A percentile compares a stretch with the other conserved stretches of the same genome.
Evolutionary conservation across 1,140 invertebrate genomes (phyloP).

Genomic region (Lerema accius): DNA sequence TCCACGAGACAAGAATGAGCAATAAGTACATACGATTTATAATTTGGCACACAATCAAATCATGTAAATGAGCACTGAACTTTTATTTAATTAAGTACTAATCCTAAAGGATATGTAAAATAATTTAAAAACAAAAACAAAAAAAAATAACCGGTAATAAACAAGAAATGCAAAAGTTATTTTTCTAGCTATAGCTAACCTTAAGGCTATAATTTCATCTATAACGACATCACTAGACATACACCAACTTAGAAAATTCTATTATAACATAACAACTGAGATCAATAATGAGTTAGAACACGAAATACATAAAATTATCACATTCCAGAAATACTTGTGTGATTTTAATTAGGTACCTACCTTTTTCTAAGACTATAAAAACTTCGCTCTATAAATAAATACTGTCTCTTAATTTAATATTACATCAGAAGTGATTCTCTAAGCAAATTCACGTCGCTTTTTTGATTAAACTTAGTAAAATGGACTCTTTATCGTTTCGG

Average conservation of each 20-base stretch:
- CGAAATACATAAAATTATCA: constrained; percentile 21
- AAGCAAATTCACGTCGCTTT: constrained; percentile 1
- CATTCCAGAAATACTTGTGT: constrained; percentile 17
- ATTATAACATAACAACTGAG: constrained; percentile 40
- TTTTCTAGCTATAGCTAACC: neutral
- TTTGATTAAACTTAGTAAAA: neutral
- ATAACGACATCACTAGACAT: constrained; percentile 17
- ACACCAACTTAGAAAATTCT: constrained; percentile 1
- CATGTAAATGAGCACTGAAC: constrained; percentile 9
- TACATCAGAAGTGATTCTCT: no score
- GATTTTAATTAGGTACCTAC: neutral
- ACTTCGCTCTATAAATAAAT: no score
- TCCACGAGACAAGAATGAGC: constrained; percentile 31
- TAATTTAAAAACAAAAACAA: constrained; percentile 8
- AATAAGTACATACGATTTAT: constrained; percentile 9
- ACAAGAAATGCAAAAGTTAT: constrained; percentile 11
- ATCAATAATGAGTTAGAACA: constrained; percentile 37
- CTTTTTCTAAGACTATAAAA: neutral
- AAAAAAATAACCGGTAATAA: neutral
- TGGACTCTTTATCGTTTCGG: neutral
- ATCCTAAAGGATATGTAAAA: constrained; percentile 5
- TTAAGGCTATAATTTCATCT: constrained; percentile 5
- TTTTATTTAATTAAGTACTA: constrained; percentile 2
- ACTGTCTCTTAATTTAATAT: no score
- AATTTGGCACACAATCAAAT: constrained; percentile 20